Base-by-base conservation (phyloP, 2,113 vertebrate genomes). In the Osmerus eperlanus region DNA sequence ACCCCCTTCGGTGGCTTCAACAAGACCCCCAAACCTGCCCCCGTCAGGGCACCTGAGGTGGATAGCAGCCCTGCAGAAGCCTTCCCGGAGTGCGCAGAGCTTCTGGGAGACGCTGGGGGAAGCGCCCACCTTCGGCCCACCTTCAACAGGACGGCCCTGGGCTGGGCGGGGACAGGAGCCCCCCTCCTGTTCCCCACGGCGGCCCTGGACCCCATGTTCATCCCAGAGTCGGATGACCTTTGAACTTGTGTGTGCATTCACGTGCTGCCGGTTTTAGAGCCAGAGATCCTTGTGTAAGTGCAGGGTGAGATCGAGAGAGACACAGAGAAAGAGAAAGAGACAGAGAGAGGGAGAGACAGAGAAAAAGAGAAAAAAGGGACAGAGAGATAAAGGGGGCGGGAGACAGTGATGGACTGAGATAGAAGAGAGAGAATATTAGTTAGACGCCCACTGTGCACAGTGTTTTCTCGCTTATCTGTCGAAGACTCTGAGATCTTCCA, bases 161-260 rank as follows among this genome's bases (percentile, higher is more conserved):
- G 97, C 47, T 99, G 97, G 97, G 81, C 88, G 0, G 88, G 92
- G 0, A 85, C 91, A 67, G 90, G 93, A 25, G 80, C 86, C 66
- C 88, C 94, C 0, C 85, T 90, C 5, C 76, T 92, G 66, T 86
- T 94, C 55, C 84, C 85, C 8, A 83, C 87, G 0, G 86, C 93
- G 72, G 79, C 90, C 65, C 25, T 90, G 0, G 92, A 95, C 65
- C 82, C 89, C 6, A 11, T 15, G 58, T 72, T 87, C 65, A 78
- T 94, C 76, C 94, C 97, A 67, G 97, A 98, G 88, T 95, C 97
- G 53, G 97, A 99, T 15, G 97, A 99, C 82, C 93, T 99, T 80
- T 99, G 90, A 98, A 78, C 65, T 66, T 36, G 3, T 51, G 64
- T 21, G 32, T 21, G 32, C n/a, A 0, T 47, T 19, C 32, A 36